Evolutionary conservation across 2,797 vertebrate genomes (phyloP), one percentile per base, ranked within the genome.

Genomic region (Gambusia yucatana): DNA sequence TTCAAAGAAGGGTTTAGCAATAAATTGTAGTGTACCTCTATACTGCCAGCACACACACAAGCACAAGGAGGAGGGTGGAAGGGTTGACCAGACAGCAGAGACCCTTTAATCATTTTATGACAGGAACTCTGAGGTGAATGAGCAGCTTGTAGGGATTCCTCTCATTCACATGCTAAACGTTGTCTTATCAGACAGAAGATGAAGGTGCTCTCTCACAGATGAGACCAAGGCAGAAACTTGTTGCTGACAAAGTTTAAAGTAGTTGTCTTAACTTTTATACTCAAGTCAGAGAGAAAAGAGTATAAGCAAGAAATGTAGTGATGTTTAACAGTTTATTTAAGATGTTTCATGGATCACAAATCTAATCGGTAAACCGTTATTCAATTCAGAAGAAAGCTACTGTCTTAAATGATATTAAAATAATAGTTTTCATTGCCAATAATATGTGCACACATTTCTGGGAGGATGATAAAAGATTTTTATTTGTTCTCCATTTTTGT

Each of bases 21-120:
- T 86, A 79, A 75, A 84, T 65, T 72, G 69, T 72, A 75, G 78
- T 88, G 78, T 79, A 84, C 87, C 71, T 79, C 72, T 20, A 39
- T 57, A 79, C 57, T n/a, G 11, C 61, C 20, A 22, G 36, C 55
- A 59, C 65, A 77, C 81, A 79, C 82, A 80, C 82, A 78, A n/a
- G 73, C 67, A 50, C 7, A 70, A 3, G 43, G 69, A 41, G 36
- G 22, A 11, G 36, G 36, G 28, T 57, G 41, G 76, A 13, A 81
- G 72, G 82, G 80, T 59, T 57, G 84, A 80, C 90, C 78, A 91
- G 88, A 87, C 80, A 72, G 88, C 88, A 89, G 83, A 93, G 82
- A 92, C 74, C 82, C 88, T 96, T 96, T 96, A 97, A 98, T 97
- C 95, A 97, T 96, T 98, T 99, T 98, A 98, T 96, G 97, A 96